Base-by-base conservation (phyloP, 37 sponge, comb jelly and placozoan species). In the Eunapius fragilis region DNA sequence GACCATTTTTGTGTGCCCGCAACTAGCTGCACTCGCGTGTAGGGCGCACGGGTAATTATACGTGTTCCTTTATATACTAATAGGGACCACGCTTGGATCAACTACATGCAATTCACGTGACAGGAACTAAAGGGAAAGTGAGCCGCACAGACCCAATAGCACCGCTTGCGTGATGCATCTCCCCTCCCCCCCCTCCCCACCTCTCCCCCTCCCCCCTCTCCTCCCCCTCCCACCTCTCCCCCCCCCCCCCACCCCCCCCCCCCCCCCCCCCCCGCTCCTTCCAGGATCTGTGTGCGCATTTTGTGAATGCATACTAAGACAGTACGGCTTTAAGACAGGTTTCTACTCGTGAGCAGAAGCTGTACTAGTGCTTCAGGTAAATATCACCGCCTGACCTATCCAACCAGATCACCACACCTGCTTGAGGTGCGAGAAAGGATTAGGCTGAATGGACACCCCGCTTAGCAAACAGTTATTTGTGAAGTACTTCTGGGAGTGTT, bases 341-440 rank as follows among this genome's bases (percentile, higher is more conserved):
- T 91, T 97, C 75, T 97, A 83, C 85, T 88, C 88, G 96, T 93
- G 34, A 85, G 88, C 31, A 11, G n/a, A n/a, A n/a, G n/a, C n/a
- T n/a, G n/a, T 14, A 35, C 22, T 30, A 36, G 13, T 30, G 37
- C 2, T 12, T 30, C n/a, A 24, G 25, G 25, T 3, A 67, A 28
- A n/a, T 33, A 36, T 69, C 19, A 45, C n/a, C 67, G 67, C 75
- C 34, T 30, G 25, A 31, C 25, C 11, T 28, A 6, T 36, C 2
- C 48, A 19, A 71, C 0, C 84, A 96, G 96, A 30, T 93, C 96
- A 28, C 98, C 98, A 37, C 98, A 95, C 69, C 89, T 94, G 31
- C 73, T 92, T 30, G 96, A 98, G 82, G 98, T 99, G 48, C 68
- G 99, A 25, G 99, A 99, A 86, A 85, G 99, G 25, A 97, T 99